A percentile compares a stretch with the other conserved stretches of the same genome.
phyloP scores from a whole-genome alignment of 2,113 vertebrate genomes.

The Himantopus leucocephalus region DNA sequence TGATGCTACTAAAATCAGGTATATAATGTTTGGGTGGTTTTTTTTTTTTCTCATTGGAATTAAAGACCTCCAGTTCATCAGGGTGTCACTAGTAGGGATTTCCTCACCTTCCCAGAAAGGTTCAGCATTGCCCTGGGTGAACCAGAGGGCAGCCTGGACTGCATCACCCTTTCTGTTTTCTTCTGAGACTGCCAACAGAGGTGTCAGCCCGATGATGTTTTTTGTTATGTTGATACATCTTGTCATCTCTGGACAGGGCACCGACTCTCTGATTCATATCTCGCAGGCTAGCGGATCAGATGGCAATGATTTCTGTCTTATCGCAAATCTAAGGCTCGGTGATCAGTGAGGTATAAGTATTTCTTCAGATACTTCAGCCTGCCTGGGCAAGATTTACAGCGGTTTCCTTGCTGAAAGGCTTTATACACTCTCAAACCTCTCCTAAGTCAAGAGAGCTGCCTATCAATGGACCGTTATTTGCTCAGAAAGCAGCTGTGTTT shows the following conservation, averaged over 20 bases:
- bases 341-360: conserved; percentile 41
- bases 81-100: background rate
- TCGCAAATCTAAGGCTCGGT: conserved; percentile 5
- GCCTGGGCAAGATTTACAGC: conserved; percentile 38
- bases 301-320: conserved; percentile 37
- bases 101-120: background rate
- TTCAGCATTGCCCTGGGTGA: background rate
- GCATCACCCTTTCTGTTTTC: background rate
- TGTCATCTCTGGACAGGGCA: background rate
- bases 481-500: conserved; percentile 46
- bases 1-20: background rate
- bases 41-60: background rate
- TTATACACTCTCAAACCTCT: conserved; percentile 26
- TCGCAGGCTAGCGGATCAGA: background rate
- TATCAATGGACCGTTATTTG: background rate
- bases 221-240: background rate
- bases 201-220: background rate
- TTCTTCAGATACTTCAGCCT: conserved; percentile 31
- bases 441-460: background rate
- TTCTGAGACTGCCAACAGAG: background rate
- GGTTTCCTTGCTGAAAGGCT: conserved; percentile 7
- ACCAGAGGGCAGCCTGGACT: background rate
- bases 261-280: conserved; percentile 8
- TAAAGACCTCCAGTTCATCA: background rate
- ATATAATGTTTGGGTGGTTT: background rate